Evolutionary conservation across 2,888 invertebrate genomes (phyloP), one percentile per base, ranked within the genome.

Genomic region (Dione vanillae): DNA sequence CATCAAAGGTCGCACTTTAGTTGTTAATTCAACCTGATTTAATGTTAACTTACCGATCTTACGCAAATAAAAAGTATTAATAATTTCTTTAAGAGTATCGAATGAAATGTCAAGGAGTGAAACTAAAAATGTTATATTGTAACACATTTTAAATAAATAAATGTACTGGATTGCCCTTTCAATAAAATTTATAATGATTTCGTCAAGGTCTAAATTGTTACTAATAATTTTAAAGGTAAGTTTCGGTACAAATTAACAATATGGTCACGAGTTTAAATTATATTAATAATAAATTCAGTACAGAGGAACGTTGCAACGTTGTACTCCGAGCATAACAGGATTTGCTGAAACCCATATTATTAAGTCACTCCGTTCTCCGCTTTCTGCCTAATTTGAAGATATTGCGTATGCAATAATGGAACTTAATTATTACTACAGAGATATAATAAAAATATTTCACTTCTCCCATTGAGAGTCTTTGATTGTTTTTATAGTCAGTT

Each of bases 1-100:
- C 45, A 43, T 35, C 49, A 71, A 73, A 77, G 78, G 79, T 77
- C 73, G 76, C 77, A 78, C 75, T 76, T 77, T 58, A 75, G 68
- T 65, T 67, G 71, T 72, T 75, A 72, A 73, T 72, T 71, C 66
- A 52, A 64, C 70, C 72, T 75, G 54, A 72, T 56, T 72, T 69
- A 75, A 75, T 54, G 37, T 62, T 59, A 65, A 62, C 51, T 59
- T 71, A 70, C 66, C 14, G 16, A 66, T 51, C 27, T 72, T 75
- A 73, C 75, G 72, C 56, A 75, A 75, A 73, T 49, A 56, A 64
- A 49, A 67, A 58, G 40, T 61, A 71, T 19, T 45, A 56, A 49
- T 54, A 52, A 49, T 58, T 51, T 64, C 37, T 64, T 64, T 49
- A 64, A 64, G 49, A 47, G 49, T 40, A 37, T 49, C 64, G 20